Evolutionary conservation across 1,140 invertebrate species (phyloP).

Genomic region (Heliconius himera): DNA sequence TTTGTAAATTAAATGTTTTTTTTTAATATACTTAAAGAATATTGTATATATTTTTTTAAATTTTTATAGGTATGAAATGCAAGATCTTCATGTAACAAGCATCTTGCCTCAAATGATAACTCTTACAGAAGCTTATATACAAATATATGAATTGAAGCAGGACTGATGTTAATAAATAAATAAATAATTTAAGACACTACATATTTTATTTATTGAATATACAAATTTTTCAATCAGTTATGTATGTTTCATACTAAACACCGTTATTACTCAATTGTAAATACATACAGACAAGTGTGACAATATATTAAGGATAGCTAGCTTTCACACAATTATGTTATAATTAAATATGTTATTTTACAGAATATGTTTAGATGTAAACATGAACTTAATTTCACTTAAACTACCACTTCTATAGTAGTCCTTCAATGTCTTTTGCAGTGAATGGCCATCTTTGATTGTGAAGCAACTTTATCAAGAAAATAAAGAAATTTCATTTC

Average conservation of each 20-base stretch:
- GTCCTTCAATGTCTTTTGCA: slow-evolving; percentile 33
- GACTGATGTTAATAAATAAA: slow-evolving; percentile 62
- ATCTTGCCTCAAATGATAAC: slow-evolving; percentile 99
- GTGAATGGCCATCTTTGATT: slow-evolving; percentile 25
- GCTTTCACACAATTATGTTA: slow-evolving; percentile 28
- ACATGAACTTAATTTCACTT: slow-evolving; percentile 39
- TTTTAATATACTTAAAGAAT: too few relatives aligned
- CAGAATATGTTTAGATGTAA: slow-evolving; percentile 30
- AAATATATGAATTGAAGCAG: slow-evolving; percentile 86
- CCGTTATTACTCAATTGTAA: slow-evolving; percentile 21
- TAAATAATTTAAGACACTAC: slow-evolving; percentile 48
- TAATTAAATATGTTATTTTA: slow-evolving; percentile 30
- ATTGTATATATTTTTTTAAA: background rate
- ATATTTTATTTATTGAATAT: slow-evolving; percentile 72
- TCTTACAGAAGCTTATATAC: slow-evolving; percentile 99
- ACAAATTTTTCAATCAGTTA: slow-evolving; percentile 54
- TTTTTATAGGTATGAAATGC: slow-evolving; percentile 91
- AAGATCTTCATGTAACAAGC: slow-evolving; percentile 99
- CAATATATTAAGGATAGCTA: slow-evolving; percentile 43
- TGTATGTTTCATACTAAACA: slow-evolving; percentile 22
- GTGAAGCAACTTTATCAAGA: slow-evolving; percentile 22
- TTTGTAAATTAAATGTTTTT: too few relatives aligned
- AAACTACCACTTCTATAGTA: slow-evolving; percentile 36
- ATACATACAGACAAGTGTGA: slow-evolving; percentile 33
- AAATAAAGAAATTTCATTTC: slow-evolving; percentile 24